A percentile compares a stretch with the other conserved stretches of the same genome.
Conservation (phyloP, 2,797 vertebrate species). For the Hypotaenidia philippensis region DNA sequence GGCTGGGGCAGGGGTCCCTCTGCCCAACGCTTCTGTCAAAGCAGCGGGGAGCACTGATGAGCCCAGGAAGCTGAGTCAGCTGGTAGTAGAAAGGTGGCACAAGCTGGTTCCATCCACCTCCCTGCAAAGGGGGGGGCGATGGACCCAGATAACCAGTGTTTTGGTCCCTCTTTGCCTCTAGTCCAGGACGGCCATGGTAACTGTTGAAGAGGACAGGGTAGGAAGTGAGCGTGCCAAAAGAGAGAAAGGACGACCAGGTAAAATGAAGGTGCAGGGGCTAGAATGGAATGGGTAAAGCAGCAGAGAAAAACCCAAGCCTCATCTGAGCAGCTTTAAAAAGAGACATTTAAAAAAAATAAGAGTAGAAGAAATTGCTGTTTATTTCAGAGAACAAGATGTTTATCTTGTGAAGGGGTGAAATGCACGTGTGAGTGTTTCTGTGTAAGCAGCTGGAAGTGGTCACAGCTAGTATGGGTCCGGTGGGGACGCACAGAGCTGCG, state of each 20-base stretch:
- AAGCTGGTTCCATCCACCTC: background rate
- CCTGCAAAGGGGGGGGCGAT: rapidly evolving
- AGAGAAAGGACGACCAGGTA: background rate
- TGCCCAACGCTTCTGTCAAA: background rate
- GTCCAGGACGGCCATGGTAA: background rate
- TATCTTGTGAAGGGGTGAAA: background rate
- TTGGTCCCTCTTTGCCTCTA: no score
- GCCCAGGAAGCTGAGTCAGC: background rate
- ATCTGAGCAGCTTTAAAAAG: background rate
- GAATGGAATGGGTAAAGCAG: background rate
- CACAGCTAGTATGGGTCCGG: background rate
- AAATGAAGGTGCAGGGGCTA: background rate
- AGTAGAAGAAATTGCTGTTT: background rate
- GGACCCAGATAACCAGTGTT: background rate
- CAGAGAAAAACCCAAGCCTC: background rate
- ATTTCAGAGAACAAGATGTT: background rate
- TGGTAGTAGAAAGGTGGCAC: background rate
- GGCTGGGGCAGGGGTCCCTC: background rate
- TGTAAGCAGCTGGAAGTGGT: background rate
- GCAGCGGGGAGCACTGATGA: background rate
- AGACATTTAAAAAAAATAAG: no score
- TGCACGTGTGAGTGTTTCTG: background rate
- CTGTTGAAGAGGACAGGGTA: background rate
- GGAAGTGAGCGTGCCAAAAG: rapidly evolving
- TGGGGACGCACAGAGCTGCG: rapidly evolving